Base-by-base conservation (phyloP, 2,888 invertebrate genomes). In the Hedya salicella region DNA sequence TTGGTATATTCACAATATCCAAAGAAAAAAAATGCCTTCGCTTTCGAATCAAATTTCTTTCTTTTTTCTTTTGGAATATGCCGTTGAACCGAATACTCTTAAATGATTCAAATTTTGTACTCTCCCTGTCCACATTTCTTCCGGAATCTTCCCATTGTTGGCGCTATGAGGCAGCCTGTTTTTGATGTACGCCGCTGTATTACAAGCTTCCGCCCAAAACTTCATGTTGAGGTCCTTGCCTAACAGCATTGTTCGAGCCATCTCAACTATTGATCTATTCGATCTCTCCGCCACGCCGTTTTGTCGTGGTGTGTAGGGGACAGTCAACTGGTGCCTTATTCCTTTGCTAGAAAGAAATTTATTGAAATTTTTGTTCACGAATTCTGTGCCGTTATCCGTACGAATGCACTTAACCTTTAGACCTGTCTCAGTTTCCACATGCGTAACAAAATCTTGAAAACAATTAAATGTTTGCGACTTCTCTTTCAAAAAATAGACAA, bases 11-110 rank as follows among this genome's bases (percentile, higher is more conserved):
- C 44, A 30, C 50, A 50, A 30, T 50, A 30, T 2, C 30, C 30
- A n/a, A 50, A 4, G 30, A 50, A 50, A 8, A 50, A 3, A 14
- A 30, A 50, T 30, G 2, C n/a, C 30, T 50, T 50, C n/a, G 50
- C 50, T 9, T 50, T 50, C 3, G 50, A 25, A 19, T 50, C 50
- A 25, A 25, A 50, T 30, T 50, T 50, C 50, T 50, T 50, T 9
- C 50, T 50, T n/a, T 50, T 50, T 30, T 50, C 50, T 8, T 50
- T 50, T n/a, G 50, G 50, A 50, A 50, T 6, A 14, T 50, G 50
- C 50, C 11, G 14, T 50, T 46, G 44, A 46, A 16, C 44, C 44
- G 17, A 46, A 46, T 16, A 46, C 17, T 46, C 44, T 46, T 5
- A 50, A 14, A 14, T 50, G 50, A 50, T 50, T 14, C 30, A 50